Conservation (phyloP, 2,113 vertebrate species). For the Pogonocichla stellata region DNA sequence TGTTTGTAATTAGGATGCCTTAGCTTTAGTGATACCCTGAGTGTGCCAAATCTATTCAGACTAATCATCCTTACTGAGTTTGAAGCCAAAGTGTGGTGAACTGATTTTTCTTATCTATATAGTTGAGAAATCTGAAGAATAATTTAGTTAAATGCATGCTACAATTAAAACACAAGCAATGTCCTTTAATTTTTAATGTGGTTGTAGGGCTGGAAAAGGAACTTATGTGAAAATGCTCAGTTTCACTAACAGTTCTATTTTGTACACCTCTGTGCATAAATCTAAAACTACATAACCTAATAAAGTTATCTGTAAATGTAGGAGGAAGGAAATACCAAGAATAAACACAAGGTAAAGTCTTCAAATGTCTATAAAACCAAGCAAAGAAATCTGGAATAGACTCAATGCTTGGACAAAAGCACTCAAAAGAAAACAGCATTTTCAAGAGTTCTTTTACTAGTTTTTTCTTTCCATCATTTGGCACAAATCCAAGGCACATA, state of each 20-base stretch:
- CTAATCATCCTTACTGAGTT: not conserved
- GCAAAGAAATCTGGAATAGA: not conserved
- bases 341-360: not conserved
- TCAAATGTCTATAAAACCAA: not conserved
- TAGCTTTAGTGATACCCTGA: not conserved
- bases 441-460: constrained; percentile 71
- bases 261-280: not conserved
- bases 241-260: not conserved
- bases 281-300: not conserved
- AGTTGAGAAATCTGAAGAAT: not conserved
- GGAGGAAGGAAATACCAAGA: not conserved
- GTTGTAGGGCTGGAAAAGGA: not conserved
- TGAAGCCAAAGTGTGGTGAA: not conserved
- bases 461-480: constrained; percentile 75
- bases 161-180: not conserved
- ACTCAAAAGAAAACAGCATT: not conserved
- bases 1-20: not conserved
- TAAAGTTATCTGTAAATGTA: not conserved
- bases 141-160: not conserved
- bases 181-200: not conserved
- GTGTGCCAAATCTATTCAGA: not conserved
- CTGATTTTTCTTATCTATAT: not conserved
- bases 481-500: constrained; percentile 83
- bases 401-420: not conserved
- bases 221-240: fast-evolving